Percentiles rank a stretch among this genome's conserved stretches.
Conservation (phyloP, 2,888 invertebrate species). For the Ellobium chinense region DNA sequence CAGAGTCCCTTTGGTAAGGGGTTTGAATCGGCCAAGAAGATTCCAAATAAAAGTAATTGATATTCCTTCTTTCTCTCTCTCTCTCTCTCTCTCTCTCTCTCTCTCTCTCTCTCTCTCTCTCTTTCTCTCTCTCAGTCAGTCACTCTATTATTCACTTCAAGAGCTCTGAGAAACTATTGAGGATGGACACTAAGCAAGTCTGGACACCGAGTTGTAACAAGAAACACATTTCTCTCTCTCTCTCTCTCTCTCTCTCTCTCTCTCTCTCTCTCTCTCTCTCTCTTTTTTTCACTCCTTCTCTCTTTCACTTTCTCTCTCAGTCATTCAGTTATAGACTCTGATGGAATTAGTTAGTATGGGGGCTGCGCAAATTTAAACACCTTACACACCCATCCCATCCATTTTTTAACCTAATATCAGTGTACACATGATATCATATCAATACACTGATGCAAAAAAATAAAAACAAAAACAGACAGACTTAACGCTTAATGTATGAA, state of each 20-base stretch:
- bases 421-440: too few species aligned
- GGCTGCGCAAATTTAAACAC: background rate
- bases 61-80: background rate
- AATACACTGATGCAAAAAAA: too few species aligned
- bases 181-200: slow-evolving; percentile 12
- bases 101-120: background rate
- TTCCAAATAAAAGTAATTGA: too few species aligned
- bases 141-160: background rate
- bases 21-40: too few species aligned
- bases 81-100: background rate
- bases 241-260: background rate
- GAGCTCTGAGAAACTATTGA: slow-evolving; percentile 16
- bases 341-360: too few species aligned
- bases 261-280: background rate
- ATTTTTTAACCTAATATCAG: background rate
- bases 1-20: too few species aligned
- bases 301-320: too few species aligned
- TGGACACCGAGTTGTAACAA: too few species aligned
- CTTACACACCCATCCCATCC: background rate
- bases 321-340: too few species aligned
- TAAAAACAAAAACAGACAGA: too few species aligned
- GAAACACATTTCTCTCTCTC: too few species aligned
- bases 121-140: background rate
- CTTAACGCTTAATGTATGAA: too few species aligned
- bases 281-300: background rate